Percentiles rank a stretch among this genome's conserved stretches.
Evolutionary conservation across 2,113 vertebrate genomes (phyloP).

Genomic region (Paradoxurus hermaphroditus): DNA sequence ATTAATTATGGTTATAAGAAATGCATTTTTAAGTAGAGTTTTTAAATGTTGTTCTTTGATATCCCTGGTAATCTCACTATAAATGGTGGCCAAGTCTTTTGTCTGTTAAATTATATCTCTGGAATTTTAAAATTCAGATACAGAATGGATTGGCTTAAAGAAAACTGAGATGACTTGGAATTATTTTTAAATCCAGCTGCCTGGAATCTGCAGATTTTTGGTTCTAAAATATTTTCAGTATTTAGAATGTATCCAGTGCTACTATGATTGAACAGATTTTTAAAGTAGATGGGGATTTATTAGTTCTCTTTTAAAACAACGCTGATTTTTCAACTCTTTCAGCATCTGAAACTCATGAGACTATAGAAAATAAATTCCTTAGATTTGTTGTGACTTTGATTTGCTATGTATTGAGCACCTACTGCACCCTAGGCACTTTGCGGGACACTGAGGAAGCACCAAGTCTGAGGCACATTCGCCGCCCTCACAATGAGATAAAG

Average conservation of each 20-base stretch:
- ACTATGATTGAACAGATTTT: neutral
- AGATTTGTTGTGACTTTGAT: neutral
- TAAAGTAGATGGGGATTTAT: neutral
- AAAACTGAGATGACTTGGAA: conserved; percentile 18
- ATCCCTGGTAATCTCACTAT: neutral
- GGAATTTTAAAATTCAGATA: neutral
- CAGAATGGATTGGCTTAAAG: neutral
- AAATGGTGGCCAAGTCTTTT: neutral
- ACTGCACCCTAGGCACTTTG: neutral
- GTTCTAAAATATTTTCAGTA: neutral
- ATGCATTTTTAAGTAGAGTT: neutral
- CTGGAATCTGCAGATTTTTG: neutral
- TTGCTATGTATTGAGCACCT: neutral
- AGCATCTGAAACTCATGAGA: neutral
- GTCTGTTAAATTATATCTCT: neutral
- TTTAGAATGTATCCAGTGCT: neutral
- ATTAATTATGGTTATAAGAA: neutral
- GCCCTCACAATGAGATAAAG: neutral
- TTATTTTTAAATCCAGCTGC: neutral
- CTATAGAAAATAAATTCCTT: neutral
- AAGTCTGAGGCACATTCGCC: neutral
- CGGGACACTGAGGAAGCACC: neutral
- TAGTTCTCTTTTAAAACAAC: neutral
- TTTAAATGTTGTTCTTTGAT: neutral
- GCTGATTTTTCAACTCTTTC: neutral